Evolutionary conservation across 2,113 vertebrate genomes (phyloP).

Genomic region (Salvelinus alpinus): DNA sequence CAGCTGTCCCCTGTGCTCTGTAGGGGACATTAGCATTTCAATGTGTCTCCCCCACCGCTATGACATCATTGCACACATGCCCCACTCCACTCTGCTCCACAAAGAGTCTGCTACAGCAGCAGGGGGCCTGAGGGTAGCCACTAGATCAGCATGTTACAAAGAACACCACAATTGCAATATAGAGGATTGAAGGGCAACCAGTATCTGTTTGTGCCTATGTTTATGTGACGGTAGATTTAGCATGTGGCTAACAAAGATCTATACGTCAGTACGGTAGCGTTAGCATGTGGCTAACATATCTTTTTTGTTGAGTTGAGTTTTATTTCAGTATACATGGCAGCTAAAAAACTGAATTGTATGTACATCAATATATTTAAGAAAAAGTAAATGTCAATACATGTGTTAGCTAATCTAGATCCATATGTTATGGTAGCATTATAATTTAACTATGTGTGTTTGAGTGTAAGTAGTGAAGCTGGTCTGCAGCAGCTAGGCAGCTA

Average conservation of each 20-base stretch:
- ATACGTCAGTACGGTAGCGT: too few relatives aligned
- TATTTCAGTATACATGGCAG: not conserved
- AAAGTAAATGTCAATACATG: too few relatives aligned
- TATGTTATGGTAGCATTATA: too few relatives aligned
- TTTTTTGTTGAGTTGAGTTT: not conserved
- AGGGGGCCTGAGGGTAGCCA: conserved; percentile 14
- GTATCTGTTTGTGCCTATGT: not conserved
- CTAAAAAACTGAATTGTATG: not conserved
- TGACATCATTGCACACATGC: conserved; percentile 75
- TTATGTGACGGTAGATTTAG: too few relatives aligned
- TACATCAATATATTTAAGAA: too few relatives aligned
- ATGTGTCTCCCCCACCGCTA: conserved; percentile 46
- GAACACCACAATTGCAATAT: not conserved
- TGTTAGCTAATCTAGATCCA: too few relatives aligned
- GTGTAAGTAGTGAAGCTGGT: too few relatives aligned
- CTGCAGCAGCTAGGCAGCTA: not conserved
- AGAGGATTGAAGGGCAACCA: not conserved
- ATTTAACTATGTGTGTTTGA: too few relatives aligned
- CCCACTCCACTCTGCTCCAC: conserved; percentile 59
- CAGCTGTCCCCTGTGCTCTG: conserved; percentile 66
- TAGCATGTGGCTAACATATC: not conserved
- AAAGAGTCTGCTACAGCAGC: conserved; percentile 57
- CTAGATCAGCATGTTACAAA: not conserved
- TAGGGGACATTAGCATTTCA: conserved; percentile 71
- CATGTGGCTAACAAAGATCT: too few relatives aligned